These are phyloP conservation scores for Tupiocoris notatus DNA, from an alignment of 2,888 invertebrate genomes.

Conservation along the genomic window DNA sequence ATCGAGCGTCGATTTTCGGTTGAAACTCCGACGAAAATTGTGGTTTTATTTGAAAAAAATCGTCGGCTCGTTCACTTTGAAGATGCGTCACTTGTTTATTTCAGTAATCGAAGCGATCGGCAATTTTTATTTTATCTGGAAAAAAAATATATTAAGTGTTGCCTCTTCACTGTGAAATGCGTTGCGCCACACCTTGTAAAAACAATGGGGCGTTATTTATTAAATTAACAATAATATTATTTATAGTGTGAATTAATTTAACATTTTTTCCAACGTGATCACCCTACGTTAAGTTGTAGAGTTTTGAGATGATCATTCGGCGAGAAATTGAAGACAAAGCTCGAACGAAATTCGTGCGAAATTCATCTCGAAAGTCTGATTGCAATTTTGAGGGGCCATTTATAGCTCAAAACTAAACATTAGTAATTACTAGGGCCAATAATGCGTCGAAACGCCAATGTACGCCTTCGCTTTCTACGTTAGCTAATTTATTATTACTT, in stretches of 20 bases:
- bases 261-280: neutral
- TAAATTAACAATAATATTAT: constrained; percentile 2
- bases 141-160: constrained; percentile 49
- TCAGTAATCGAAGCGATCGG: neutral
- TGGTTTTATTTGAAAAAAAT: neutral
- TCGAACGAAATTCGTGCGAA: neutral
- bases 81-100: constrained; percentile 50
- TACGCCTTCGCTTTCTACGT: too few species aligned
- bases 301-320: neutral
- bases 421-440: neutral
- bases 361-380: constrained; percentile 17
- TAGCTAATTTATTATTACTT: too few species aligned
- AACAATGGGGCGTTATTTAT: neutral
- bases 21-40: neutral
- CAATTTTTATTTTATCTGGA: constrained; percentile 44
- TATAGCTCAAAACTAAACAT: neutral
- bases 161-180: constrained; percentile 51
- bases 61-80: constrained; percentile 48
- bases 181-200: too few species aligned
- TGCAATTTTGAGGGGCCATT: constrained; percentile 12
- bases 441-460: too few species aligned
- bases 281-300: neutral
- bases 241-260: neutral
- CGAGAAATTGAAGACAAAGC: neutral
- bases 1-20: neutral